phyloP scores from a whole-genome alignment of 2,113 vertebrate species.

The Sander vitreus region DNA sequence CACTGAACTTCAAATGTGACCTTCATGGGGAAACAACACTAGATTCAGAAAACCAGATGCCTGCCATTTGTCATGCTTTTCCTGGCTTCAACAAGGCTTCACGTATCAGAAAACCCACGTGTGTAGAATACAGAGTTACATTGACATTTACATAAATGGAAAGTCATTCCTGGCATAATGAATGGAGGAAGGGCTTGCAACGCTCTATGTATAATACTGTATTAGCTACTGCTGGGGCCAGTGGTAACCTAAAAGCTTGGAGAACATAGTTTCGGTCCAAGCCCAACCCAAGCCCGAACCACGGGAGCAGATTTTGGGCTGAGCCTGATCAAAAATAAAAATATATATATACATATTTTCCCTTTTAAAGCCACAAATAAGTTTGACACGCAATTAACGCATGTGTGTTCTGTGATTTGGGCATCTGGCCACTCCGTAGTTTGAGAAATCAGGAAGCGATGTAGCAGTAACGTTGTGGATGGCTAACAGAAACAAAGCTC shows the following conservation, averaged over 20 bases:
- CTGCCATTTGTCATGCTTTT: not conserved
- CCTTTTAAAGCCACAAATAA: no score
- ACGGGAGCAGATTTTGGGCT: no score
- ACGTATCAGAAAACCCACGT: not conserved
- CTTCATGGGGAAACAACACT: slow-evolving; percentile 24
- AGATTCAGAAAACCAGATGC: not conserved
- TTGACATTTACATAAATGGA: not conserved
- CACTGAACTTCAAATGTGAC: slow-evolving; percentile 23
- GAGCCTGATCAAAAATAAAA: no score
- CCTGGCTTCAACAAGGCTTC: not conserved
- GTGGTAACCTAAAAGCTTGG: not conserved
- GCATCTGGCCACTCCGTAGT: no score
- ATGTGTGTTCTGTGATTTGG: no score
- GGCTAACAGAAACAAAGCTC: no score
- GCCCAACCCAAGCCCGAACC: no score
- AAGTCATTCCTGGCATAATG: not conserved
- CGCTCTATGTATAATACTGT: not conserved
- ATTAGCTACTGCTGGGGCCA: not conserved
- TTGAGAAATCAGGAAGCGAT: no score
- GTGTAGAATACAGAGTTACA: not conserved
- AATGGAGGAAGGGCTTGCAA: not conserved
- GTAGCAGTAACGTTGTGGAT: no score
- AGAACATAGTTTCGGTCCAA: not conserved
- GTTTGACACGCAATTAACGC: no score
- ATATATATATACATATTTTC: no score